Conservation (phyloP, 2,888 invertebrate genomes). For the Andrena dorsata region DNA sequence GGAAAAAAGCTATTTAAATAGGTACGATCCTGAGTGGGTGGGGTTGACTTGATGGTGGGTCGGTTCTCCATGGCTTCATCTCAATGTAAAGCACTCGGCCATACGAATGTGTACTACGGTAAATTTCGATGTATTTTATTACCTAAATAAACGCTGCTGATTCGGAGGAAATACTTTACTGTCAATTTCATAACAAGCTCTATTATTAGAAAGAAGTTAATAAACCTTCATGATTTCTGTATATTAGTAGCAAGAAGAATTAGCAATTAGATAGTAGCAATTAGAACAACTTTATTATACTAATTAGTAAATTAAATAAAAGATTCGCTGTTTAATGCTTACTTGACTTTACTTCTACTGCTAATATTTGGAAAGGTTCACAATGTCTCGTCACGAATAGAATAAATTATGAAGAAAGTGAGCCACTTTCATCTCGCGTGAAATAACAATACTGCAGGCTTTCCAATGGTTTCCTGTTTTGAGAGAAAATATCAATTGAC, state of each 20-base stretch:
- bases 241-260: too few species aligned
- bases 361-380: neutral
- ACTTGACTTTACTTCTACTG: neutral
- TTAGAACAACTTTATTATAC: neutral
- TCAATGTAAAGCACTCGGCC: constrained; percentile 71
- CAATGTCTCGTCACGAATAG: neutral
- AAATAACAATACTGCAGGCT: neutral
- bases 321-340: neutral
- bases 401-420: neutral
- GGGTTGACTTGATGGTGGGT: constrained; percentile 77
- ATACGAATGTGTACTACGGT: constrained; percentile 73
- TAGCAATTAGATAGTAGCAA: neutral
- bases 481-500: neutral
- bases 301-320: neutral
- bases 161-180: neutral
- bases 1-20: constrained; percentile 84
- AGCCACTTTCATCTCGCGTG: neutral
- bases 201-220: neutral
- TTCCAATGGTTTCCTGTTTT: neutral
- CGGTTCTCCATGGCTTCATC: constrained; percentile 82
- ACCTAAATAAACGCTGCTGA: neutral
- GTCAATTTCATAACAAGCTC: neutral
- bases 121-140: constrained; percentile 62
- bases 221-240: too few species aligned
- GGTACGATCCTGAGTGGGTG: constrained; percentile 79